phyloP scores from a whole-genome alignment of 35 echinoderm and acorn worm genomes.

The Nesometra sesokonis region DNA sequence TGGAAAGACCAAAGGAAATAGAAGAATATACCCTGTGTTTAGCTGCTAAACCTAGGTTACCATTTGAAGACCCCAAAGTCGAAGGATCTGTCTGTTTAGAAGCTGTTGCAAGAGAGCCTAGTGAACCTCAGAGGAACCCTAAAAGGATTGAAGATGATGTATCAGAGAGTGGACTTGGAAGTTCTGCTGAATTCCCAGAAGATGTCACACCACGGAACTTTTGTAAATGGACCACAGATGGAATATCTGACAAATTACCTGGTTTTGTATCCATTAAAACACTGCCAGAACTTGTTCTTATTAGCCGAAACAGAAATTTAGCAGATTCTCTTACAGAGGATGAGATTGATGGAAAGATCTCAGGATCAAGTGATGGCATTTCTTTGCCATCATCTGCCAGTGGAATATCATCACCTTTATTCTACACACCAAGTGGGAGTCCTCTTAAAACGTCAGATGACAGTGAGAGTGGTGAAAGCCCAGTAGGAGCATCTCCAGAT shows the following conservation, averaged over 20 bases:
- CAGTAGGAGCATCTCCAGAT: conserved; percentile 1
- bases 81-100: neutral
- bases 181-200: neutral
- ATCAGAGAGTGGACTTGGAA: neutral
- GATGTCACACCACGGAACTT: neutral
- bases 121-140: neutral
- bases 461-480: neutral
- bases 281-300: neutral
- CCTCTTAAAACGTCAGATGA: neutral
- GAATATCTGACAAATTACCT: neutral
- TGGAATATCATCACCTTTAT: conserved; percentile 18
- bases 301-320: neutral
- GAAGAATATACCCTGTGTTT: neutral
- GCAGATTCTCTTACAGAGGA: neutral
- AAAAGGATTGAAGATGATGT: neutral
- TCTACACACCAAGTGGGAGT: conserved; percentile 32
- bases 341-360: neutral
- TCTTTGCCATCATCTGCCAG: neutral
- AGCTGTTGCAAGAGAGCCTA: neutral
- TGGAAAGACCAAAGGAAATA: neutral
- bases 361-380: neutral
- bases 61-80: neutral
- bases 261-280: neutral
- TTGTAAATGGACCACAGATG: neutral
- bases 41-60: neutral